Conservation (phyloP, 1,140 invertebrate genomes). For the Ooceraea biroi region DNA sequence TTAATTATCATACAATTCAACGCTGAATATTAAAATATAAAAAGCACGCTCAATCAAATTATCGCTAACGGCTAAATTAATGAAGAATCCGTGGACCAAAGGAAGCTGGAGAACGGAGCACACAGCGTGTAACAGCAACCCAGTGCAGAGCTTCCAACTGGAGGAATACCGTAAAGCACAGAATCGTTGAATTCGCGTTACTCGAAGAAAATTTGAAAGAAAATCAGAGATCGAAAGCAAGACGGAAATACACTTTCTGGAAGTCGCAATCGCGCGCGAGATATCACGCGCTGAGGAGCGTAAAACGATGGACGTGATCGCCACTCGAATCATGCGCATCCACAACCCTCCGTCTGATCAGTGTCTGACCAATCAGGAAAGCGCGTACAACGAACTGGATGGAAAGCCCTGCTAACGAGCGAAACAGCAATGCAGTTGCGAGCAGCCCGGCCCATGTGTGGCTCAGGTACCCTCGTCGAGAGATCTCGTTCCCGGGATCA, state of each 20-base stretch:
- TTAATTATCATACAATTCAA: not conserved
- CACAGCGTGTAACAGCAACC: not conserved
- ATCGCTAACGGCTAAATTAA: not conserved
- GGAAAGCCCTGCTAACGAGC: constrained; percentile 85
- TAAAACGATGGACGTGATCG: constrained; percentile 75
- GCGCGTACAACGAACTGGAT: constrained; percentile 83
- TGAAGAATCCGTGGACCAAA: not conserved
- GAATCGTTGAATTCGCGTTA: too few relatives aligned
- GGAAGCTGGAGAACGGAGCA: not conserved
- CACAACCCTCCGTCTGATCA: constrained; percentile 75
- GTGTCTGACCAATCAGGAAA: constrained; percentile 83
- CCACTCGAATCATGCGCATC: constrained; percentile 71
- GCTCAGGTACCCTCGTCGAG: constrained; percentile 85
- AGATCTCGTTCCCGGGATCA: constrained; percentile 72
- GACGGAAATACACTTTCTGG: constrained; percentile 61
- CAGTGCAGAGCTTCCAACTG: not conserved
- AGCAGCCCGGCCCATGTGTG: constrained; percentile 85
- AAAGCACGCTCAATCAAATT: not conserved
- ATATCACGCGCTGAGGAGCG: constrained; percentile 63
- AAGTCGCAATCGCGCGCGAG: constrained; percentile 54
- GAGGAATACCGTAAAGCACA: not conserved
- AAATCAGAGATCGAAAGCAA: too few relatives aligned
- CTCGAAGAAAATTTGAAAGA: too few relatives aligned
- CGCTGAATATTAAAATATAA: constrained; percentile 18
- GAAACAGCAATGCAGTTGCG: constrained; percentile 85